Evolutionary conservation across 2,888 invertebrate species (phyloP).

Genomic region (Epinotia nisella): DNA sequence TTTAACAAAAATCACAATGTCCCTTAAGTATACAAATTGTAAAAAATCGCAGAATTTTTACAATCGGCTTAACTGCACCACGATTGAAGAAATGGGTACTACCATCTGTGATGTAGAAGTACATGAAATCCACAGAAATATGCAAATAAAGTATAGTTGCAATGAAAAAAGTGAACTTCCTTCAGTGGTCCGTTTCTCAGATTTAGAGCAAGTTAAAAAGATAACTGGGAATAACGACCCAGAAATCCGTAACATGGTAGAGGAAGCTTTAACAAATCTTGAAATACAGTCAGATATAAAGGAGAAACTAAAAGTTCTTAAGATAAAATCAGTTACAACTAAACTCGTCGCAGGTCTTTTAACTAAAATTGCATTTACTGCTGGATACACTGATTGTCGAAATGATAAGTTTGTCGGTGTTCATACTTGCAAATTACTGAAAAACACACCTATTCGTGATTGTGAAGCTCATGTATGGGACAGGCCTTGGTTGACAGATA

Average conservation of each 20-base stretch:
- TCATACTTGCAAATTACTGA: constrained; percentile 60
- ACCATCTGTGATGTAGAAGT: constrained; percentile 67
- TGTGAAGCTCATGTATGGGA: constrained; percentile 81
- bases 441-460: constrained; percentile 59
- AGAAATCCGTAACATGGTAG: constrained; percentile 62
- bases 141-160: constrained; percentile 63
- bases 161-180: constrained; percentile 57
- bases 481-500: constrained; percentile 83
- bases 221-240: constrained; percentile 53
- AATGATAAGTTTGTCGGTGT: constrained; percentile 61
- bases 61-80: constrained; percentile 60
- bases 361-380: constrained; percentile 84
- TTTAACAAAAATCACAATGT: constrained; percentile 64
- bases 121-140: constrained; percentile 63
- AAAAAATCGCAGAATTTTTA: constrained; percentile 56
- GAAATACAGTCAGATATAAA: constrained; percentile 67
- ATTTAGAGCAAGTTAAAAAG: constrained; percentile 46
- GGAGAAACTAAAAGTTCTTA: constrained; percentile 67
- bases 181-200: constrained; percentile 56
- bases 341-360: constrained; percentile 83
- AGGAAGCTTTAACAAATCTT: constrained; percentile 69
- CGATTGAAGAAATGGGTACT: constrained; percentile 59
- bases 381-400: constrained; percentile 83
- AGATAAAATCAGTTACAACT: constrained; percentile 72
- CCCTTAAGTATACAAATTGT: constrained; percentile 65